Evolutionary conservation across 1,140 invertebrate species (phyloP).

Genomic region (Drosophila lacertosa): DNA sequence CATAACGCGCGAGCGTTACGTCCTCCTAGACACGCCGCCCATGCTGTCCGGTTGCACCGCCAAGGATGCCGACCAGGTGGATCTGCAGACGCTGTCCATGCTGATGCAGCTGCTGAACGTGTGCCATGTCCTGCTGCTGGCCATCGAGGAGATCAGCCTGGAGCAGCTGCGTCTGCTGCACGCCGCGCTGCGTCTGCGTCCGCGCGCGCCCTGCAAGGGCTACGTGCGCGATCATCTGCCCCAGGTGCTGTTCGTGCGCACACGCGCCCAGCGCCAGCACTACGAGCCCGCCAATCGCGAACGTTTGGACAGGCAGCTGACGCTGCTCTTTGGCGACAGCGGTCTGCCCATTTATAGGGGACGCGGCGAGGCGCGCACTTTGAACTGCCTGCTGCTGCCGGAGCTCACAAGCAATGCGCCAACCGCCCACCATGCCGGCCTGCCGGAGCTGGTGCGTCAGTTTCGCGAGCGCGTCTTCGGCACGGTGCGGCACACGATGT

Average conservation of each 20-base stretch:
- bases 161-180: slow-evolving; percentile 84
- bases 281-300: slow-evolving; percentile 52
- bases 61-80: slow-evolving; percentile 88
- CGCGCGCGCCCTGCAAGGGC: slow-evolving; percentile 52
- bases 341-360: slow-evolving; percentile 66
- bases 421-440: slow-evolving; percentile 35
- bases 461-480: slow-evolving; percentile 60
- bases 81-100: slow-evolving; percentile 85
- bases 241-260: slow-evolving; percentile 75
- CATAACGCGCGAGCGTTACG: slow-evolving; percentile 86
- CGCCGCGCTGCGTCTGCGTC: slow-evolving; percentile 66
- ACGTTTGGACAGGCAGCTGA: slow-evolving; percentile 49
- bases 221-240: slow-evolving; percentile 65
- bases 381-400: slow-evolving; percentile 67
- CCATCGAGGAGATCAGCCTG: slow-evolving; percentile 93
- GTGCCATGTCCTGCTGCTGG: slow-evolving; percentile 94
- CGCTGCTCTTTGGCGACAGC: slow-evolving; percentile 50
- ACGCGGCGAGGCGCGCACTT: slow-evolving; percentile 34
- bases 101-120: slow-evolving; percentile 93
- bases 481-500: slow-evolving; percentile 42
- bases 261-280: slow-evolving; percentile 60
- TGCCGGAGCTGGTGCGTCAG: slow-evolving; percentile 52
- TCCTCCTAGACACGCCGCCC: slow-evolving; percentile 87
- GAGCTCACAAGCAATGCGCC: slow-evolving; percentile 52
- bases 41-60: slow-evolving; percentile 43